Base-by-base conservation (phyloP, 2,797 vertebrate genomes). In the Nannoperca obscura region DNA sequence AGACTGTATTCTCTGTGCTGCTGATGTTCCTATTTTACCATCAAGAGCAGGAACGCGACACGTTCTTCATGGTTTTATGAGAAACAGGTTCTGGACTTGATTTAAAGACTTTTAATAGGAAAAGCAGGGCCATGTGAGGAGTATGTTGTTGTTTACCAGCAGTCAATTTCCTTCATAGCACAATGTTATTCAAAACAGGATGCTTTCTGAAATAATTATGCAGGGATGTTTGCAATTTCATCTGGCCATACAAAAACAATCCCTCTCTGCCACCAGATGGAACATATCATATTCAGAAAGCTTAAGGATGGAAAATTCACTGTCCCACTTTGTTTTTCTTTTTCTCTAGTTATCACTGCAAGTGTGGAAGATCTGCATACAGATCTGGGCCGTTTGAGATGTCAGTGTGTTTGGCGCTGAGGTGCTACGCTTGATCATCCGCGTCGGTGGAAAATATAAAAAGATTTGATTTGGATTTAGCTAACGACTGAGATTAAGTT, bases 161-260 rank as follows among this genome's bases (percentile, higher is more conserved):
- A 30, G 10, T 47, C 67, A 57, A 80, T 87, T 90, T 88, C 85
- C 87, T 89, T 82, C 88, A 76, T 73, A 86, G 80, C 73, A 57
- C 71, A 80, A 20, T 62, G 77, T 89, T 86, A 91, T 87, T 92
- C 90, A 92, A 91, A 94, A 93, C 94, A 95, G 93, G 92, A 94
- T 92, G 89, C 87, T 92, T 93, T 91, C 90, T 92, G 84, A 92
- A 92, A 92, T 88, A 91, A 94, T 88, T 85, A 85, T 54, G 57
- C 27, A 10, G 82, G 91, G 91, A 93, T 95, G 93, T 95, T 93
- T 90, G 92, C 81, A 90, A 92, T 94, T 92, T 91, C 75, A 89
- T 93, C 87, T 83, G 88, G 89, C 87, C 87, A 74, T 82, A 76
- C 61, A 85, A 91, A 92, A 94, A 91, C 85, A 90, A 89, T 87